phyloP scores from a whole-genome alignment of 1,140 invertebrate species.

The Caenorhabditis brenneri region DNA sequence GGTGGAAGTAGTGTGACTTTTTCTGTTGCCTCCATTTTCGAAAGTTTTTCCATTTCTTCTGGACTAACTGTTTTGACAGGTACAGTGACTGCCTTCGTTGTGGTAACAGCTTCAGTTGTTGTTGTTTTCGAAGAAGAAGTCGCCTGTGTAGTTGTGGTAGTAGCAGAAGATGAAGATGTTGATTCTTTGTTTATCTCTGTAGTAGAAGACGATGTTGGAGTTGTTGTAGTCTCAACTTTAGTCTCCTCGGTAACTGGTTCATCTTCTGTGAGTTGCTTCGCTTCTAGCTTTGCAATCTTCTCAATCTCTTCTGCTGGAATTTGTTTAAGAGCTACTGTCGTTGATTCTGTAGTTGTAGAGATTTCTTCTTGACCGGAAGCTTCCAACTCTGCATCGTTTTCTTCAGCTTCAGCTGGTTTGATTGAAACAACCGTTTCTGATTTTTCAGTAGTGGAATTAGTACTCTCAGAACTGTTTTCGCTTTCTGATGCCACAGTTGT shows the following conservation, averaged over 20 bases:
- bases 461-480: neutral
- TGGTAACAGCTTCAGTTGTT: neutral
- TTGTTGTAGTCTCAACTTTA: neutral
- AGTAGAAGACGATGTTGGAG: neutral
- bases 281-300: conserved; percentile 4
- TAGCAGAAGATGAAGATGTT: neutral
- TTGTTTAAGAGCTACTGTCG: neutral
- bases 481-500: neutral
- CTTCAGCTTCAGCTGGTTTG: conserved; percentile 9
- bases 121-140: neutral
- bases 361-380: conserved; percentile 5
- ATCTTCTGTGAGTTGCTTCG: neutral
- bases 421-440: neutral
- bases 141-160: neutral
- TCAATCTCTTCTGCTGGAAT: conserved; percentile 1
- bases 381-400: conserved; percentile 11
- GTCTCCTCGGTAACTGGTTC: neutral
- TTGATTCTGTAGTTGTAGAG: neutral
- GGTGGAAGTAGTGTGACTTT: conserved; percentile 26
- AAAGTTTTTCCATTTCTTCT: conserved; percentile 12
- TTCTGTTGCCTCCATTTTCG: conserved; percentile 2
- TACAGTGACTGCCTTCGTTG: neutral
- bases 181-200: neutral
- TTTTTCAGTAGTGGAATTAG: neutral
- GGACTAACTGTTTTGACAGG: neutral